These are phyloP conservation scores for Catharus minimus DNA, from an alignment of 2,113 vertebrate species.

Conservation along the genomic window DNA sequence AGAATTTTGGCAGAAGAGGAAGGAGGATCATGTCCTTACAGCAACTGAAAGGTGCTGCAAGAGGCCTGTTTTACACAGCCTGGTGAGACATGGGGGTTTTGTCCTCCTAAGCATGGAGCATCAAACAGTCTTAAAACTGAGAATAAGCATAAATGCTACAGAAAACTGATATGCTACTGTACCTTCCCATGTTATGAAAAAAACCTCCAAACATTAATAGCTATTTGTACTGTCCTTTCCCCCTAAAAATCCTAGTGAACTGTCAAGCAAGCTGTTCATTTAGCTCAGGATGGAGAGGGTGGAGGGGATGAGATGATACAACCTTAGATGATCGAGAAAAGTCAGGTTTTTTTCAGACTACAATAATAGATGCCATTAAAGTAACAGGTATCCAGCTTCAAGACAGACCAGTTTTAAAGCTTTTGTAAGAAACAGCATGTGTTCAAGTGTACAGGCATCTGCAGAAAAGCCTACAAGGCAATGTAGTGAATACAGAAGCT, in stretches of 20 bases:
- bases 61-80: neutral
- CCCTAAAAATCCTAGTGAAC: neutral
- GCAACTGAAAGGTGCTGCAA: neutral
- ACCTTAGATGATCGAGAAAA: neutral
- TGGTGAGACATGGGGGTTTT: neutral
- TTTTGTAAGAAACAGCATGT: conserved; percentile 40
- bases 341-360: neutral
- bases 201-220: neutral
- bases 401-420: neutral
- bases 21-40: neutral
- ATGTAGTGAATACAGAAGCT: neutral
- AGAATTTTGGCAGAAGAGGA: neutral
- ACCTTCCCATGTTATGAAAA: neutral
- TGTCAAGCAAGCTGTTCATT: neutral
- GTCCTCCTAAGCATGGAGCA: neutral
- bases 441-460: conserved; percentile 51
- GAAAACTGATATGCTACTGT: neutral
- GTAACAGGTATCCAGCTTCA: neutral
- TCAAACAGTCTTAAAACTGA: neutral
- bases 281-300: neutral
- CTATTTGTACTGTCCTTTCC: neutral
- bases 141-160: neutral
- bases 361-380: neutral
- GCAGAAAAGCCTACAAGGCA: neutral
- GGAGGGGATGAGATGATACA: neutral